Base-by-base conservation (phyloP, 2,113 vertebrate species). In the Amia ocellicauda region DNA sequence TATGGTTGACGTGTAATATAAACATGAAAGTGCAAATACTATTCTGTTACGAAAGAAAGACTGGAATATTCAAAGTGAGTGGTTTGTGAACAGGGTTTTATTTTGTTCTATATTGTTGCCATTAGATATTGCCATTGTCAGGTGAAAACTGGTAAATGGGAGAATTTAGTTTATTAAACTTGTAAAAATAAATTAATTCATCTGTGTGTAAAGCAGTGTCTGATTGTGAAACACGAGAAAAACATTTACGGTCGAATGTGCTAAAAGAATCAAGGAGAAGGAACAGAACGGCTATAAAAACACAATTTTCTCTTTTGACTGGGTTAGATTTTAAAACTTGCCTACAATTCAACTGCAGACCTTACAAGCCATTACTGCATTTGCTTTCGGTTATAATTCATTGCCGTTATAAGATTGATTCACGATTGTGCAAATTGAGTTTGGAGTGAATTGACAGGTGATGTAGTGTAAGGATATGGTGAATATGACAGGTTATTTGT, bases 401-500 rank as follows among this genome's bases (percentile, higher is more conserved):
- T 68, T 72, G 76, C 77, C 67, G 61, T 69, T 64, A 74, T 70
- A 70, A 74, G 78, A 83, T 78, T 80, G 79, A 86, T 85, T 86
- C 77, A 64, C 73, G 70, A 65, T 76, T 66, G 67, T 71, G 58
- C 63, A 55, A 67, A 60, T 71, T 77, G 73, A 78, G 71, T 83
- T 78, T 72, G 29, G 70, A 70, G 49, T 72, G 74, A 78, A 81
- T 69, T 84, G 82, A 80, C 75, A 80, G 79, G 63, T 80, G 83
- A 85, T 74, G 72, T 79, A 78, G 82, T 79, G 78, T 69, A 80
- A 77, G 65, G 72, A 75, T 75, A 72, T 55, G 40, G 72, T 58
- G 76, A 77, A 73, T 29, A 69, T 80, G 81, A 77, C 79, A 81
- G 79, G 72, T 75, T 82, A 81, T 86, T 85, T 78, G 74, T 78